These are phyloP conservation scores for Varecia variegata DNA, from an alignment of 2,797 vertebrate species.

Conservation along the genomic window DNA sequence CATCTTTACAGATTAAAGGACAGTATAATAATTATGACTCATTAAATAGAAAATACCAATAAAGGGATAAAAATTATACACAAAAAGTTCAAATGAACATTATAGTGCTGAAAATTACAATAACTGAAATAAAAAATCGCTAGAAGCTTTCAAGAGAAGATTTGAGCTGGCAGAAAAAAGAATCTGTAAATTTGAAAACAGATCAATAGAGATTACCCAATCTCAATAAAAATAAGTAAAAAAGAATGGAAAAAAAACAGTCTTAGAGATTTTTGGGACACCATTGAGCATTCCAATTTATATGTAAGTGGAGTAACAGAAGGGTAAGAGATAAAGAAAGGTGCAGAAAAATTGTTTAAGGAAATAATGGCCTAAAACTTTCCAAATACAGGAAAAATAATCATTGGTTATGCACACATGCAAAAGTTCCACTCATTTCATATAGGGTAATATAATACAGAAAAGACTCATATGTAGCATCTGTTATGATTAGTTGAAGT, in stretches of 20 bases:
- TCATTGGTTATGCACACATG: background rate
- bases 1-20: background rate
- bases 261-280: background rate
- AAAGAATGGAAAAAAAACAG: background rate
- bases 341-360: background rate
- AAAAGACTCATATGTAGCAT: background rate
- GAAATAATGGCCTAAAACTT: background rate
- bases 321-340: background rate
- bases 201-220: background rate
- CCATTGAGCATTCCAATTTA: background rate
- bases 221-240: background rate
- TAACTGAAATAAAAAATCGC: background rate
- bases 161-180: background rate
- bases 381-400: background rate
- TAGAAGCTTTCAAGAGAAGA: background rate
- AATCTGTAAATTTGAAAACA: background rate
- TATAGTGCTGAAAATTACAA: background rate
- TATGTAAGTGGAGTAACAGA: background rate
- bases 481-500: background rate
- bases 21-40: background rate
- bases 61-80: background rate
- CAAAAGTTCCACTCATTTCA: background rate
- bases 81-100: background rate
- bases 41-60: background rate
- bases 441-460: background rate